These are phyloP conservation scores for Sphaerophoria rueppellii DNA, from an alignment of 2,888 invertebrate genomes.

Conservation along the genomic window DNA sequence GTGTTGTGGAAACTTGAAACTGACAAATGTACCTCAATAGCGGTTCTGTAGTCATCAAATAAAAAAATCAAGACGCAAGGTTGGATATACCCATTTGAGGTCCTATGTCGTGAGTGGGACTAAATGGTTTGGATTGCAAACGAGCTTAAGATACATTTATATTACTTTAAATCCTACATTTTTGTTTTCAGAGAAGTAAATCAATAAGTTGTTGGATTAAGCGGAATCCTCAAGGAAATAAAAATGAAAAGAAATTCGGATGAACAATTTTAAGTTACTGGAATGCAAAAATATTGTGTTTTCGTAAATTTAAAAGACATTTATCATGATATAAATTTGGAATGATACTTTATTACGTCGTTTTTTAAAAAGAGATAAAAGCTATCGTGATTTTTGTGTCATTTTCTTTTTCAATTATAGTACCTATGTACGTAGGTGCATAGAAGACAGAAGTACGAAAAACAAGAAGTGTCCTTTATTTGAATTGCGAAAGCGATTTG, in stretches of 20 bases:
- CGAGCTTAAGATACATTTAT: slow-evolving; percentile 34
- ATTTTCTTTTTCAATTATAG: too few species aligned
- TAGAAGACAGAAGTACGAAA: too few species aligned
- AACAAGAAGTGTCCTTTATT: too few species aligned
- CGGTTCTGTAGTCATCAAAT: slow-evolving; percentile 7
- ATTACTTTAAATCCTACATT: slow-evolving; percentile 20
- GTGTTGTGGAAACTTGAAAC: background rate
- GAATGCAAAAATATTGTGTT: too few species aligned
- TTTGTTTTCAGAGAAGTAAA: slow-evolving; percentile 27
- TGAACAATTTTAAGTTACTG: background rate
- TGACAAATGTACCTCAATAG: slow-evolving; percentile 9
- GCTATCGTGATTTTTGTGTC: background rate
- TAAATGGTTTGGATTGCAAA: slow-evolving; percentile 21
- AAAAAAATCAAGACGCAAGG: background rate
- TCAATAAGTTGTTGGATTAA: background rate
- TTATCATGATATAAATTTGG: slow-evolving; percentile 53
- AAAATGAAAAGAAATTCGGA: slow-evolving; percentile 4
- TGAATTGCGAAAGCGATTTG: too few species aligned
- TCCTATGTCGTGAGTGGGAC: slow-evolving; percentile 30
- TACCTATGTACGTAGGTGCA: too few species aligned
- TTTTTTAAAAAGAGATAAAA: slow-evolving; percentile 32
- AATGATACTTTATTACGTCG: slow-evolving; percentile 42
- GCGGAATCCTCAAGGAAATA: background rate
- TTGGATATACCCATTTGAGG: background rate
- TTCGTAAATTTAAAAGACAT: background rate